phyloP scores from a whole-genome alignment of 2,888 invertebrate species.

The Ceramica pisi region DNA sequence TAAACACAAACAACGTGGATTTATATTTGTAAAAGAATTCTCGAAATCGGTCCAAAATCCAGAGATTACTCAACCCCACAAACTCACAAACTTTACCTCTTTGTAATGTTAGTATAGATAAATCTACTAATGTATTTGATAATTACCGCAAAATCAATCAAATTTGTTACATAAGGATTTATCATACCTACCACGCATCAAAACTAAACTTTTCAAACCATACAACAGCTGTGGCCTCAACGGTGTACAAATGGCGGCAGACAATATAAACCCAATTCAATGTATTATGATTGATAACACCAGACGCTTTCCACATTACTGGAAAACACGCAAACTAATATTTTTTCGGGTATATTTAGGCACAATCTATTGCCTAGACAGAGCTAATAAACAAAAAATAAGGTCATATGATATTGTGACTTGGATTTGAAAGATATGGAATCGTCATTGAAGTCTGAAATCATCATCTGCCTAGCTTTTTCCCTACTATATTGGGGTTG shows the following conservation, averaged over 20 bases:
- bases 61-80: no score
- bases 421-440: conserved; percentile 23
- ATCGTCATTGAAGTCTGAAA: not conserved
- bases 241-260: not conserved
- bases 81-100: no score
- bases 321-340: conserved; percentile 29
- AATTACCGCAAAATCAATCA: not conserved
- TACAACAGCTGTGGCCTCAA: not conserved
- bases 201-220: not conserved
- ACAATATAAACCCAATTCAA: conserved; percentile 26
- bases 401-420: conserved; percentile 10
- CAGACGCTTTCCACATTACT: conserved; percentile 31
- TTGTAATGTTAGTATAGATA: no score
- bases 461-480: no score
- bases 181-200: not conserved
- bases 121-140: not conserved
- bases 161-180: not conserved
- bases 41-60: no score
- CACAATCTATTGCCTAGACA: conserved; percentile 25
- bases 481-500: no score
- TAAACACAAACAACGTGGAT: no score
- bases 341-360: conserved; percentile 34
- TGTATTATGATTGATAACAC: conserved; percentile 42
- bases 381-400: not conserved
- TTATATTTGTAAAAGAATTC: no score